phyloP scores from a whole-genome alignment of 2,797 vertebrate species.

The Megalops cyprinoides region DNA sequence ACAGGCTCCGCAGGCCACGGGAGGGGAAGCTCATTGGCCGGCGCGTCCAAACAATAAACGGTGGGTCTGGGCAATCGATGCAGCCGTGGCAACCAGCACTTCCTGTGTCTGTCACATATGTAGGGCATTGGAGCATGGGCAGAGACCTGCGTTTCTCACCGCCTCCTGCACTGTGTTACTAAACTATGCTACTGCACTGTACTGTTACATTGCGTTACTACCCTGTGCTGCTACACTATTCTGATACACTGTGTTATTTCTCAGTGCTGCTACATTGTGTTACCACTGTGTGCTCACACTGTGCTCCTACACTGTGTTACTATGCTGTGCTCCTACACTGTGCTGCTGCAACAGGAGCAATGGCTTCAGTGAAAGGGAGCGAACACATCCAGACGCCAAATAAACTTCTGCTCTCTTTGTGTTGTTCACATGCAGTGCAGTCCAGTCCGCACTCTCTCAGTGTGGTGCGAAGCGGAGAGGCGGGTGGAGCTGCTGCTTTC shows the following conservation, averaged over 20 bases:
- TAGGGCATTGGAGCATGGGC: slow-evolving; percentile 74
- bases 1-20: slow-evolving; percentile 63
- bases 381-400: neutral
- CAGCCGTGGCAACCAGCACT: slow-evolving; percentile 65
- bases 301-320: no score
- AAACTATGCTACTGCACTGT: neutral
- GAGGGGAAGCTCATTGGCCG: slow-evolving; percentile 75
- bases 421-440: neutral
- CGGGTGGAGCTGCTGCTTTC: neutral
- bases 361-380: neutral
- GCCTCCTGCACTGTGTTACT: slow-evolving; percentile 37
- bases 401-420: neutral
- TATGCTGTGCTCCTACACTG: no score
- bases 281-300: no score
- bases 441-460: neutral
- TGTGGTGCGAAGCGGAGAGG: neutral
- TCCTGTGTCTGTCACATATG: slow-evolving; percentile 73
- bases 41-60: slow-evolving; percentile 81
- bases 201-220: neutral
- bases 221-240: neutral
- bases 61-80: slow-evolving; percentile 79
- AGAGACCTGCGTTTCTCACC: slow-evolving; percentile 65
- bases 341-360: no score
- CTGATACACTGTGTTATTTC: slow-evolving; percentile 3
- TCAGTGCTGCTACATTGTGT: no score